Evolutionary conservation across 2,797 vertebrate genomes (phyloP), one percentile per base, ranked within the genome.

Genomic region (Philypnodon macrostomus): DNA sequence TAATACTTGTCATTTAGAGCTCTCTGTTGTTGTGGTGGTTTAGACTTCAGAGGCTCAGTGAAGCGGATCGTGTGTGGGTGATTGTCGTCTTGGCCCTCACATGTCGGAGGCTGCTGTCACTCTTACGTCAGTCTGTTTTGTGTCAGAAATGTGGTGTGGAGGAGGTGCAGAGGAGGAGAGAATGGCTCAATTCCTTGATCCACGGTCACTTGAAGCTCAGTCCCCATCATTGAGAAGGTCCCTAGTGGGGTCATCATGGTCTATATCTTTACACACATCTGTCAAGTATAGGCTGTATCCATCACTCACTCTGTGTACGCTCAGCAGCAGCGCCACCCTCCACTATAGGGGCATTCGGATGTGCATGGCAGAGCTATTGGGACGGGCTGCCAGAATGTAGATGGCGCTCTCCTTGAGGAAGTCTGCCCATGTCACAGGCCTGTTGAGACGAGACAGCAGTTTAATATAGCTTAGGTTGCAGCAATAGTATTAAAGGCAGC

Each of bases 341-440:
- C 58, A 83, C 83, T 94, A 97, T 79, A 91, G 88, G 0, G 89
- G 90, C 54, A 95, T 89, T 46, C 91, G 92, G 79, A 98, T 92
- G 86, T 97, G 96, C 83, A 93, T 85, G 69, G 95, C 93, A 0
- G 90, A 71, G 34, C 95, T 96, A 86, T 98, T 98, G 75, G 96
- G 94, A 16, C 96, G 92, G 0, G 93, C 92, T 0, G 95, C 95
- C 73, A 97, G 67, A 67, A 96, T 90, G 76, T 92, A 97, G 83
- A 93, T 83, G 52, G 91, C 89, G 8, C 91, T 98, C 68, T 96
- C 93, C 57, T 47, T 89, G 68, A 98, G 69, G 80, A 98, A 98
- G 45, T 90, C 50, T 0, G 86, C 85, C 96, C 96, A 98, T 73
- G 89, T 90, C 56, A 94, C 55, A 1, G 69, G 87, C 75, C 95